Percentiles rank a stretch among this genome's conserved stretches.
These are phyloP conservation scores for Limnephilus lunatus DNA, from an alignment of 2,888 invertebrate species.

Conservation along the genomic window DNA sequence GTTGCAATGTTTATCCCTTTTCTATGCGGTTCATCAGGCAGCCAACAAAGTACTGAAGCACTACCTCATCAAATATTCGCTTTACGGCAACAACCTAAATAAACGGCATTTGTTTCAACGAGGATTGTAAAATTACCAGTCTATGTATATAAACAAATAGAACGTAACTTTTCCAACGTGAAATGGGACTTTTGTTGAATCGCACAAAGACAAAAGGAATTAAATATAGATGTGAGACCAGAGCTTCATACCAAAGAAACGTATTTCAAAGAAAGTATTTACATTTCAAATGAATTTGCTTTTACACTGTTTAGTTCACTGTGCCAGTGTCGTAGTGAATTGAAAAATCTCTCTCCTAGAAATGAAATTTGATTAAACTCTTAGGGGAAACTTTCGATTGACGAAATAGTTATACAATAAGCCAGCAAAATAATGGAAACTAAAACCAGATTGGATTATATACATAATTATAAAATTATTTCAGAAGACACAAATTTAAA, in stretches of 20 bases:
- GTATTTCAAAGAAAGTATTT: conserved; percentile 21
- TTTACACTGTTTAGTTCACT: neutral
- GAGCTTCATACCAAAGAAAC: neutral
- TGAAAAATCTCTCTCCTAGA: neutral
- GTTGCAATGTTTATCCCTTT: too few relatives aligned
- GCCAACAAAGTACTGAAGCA: neutral
- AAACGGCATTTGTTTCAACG: neutral
- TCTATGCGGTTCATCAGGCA: neutral
- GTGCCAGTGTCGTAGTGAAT: neutral
- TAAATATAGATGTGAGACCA: neutral
- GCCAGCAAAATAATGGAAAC: too few relatives aligned
- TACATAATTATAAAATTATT: too few relatives aligned
- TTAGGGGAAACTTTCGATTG: neutral
- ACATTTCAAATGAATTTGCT: conserved; percentile 17
- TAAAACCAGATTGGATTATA: too few relatives aligned
- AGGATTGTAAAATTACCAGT: neutral
- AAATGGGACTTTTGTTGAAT: neutral
- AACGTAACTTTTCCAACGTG: neutral
- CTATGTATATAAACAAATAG: neutral
- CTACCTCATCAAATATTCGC: conserved; percentile 12
- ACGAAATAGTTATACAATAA: neutral
- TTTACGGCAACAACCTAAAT: neutral
- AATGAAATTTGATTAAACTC: neutral
- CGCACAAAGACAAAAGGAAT: conserved; percentile 31
- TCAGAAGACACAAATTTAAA: too few relatives aligned